Evolutionary conservation across 2,113 vertebrate species (phyloP), one percentile per base, ranked within the genome.

Genomic region (Polypterus bichir): DNA sequence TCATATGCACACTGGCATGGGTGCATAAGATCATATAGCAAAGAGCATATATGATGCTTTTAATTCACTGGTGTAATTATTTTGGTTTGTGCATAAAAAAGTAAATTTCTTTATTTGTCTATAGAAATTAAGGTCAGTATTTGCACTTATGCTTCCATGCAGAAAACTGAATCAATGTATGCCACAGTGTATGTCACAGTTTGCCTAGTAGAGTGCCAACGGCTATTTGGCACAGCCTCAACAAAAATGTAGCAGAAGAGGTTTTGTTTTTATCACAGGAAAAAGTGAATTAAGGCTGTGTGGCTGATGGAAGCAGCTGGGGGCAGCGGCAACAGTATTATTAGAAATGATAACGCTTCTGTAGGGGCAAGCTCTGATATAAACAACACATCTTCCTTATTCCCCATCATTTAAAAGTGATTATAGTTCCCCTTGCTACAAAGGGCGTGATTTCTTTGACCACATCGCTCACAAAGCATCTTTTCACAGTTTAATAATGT

Each of bases 161-260:
- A 27, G 27, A 27, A 27, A 27, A 27, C 27, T 27, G 27, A 27
- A 27, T 27, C 27, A 27, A 27, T 27, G 27, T 27, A 27, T 27
- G 27, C 27, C 27, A 27, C 27, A 27, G 27, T 27, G 27, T 27
- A 27, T 27, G 27, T 27, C 27, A 27, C 48, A 44, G 8, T 46
- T 6, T 49, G 60, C 46, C 60, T 49, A 8, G 44, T 4, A 54
- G 11, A 51, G 48, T 54, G 60, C 53, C 27, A 27, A 46, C 60
- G 47, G 60, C 48, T 10, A 7, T 57, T 59, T 59, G 11, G 47
- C 60, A 49, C 49, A 64, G 63, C 60, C 61, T 64, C 62, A 60
- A 64, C 57, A 52, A 73, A 69, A 71, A 62, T 67, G 66, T 66
- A 71, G 67, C 71, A 71, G 71, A 71, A 27, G 66, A 67, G 69